Conservation (phyloP, 2,113 vertebrate genomes). For the Pongo pygmaeus region DNA sequence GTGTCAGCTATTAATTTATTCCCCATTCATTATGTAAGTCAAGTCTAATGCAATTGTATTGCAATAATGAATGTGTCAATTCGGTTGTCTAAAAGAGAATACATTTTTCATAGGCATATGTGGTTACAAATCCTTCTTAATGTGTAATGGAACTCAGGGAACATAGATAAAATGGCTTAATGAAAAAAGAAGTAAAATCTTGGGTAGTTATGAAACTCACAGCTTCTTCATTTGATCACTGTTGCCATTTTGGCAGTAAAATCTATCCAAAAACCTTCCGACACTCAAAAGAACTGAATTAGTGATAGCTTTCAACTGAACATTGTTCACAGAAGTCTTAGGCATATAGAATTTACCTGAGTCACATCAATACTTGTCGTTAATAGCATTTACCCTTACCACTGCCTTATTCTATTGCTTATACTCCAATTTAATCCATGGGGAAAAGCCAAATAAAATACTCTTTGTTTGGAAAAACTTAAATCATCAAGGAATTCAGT, state of each 20-base stretch:
- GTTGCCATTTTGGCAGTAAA: not conserved
- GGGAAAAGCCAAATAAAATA: not conserved
- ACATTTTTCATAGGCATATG: not conserved
- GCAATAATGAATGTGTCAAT: not conserved
- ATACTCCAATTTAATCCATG: not conserved
- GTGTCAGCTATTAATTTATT: not conserved
- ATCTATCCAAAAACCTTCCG: not conserved
- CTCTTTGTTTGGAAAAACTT: not conserved
- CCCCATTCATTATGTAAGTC: not conserved
- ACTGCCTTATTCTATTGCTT: not conserved
- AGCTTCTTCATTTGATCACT: not conserved
- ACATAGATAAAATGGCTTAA: conserved; percentile 32
- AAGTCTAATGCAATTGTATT: not conserved
- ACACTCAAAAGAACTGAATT: not conserved
- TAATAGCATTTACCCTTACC: not conserved
- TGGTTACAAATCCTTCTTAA: not conserved
- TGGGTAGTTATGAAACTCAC: not conserved
- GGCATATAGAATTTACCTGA: not conserved
- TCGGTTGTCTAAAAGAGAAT: conserved; percentile 4
- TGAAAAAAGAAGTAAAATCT: not conserved
- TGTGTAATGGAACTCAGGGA: not conserved
- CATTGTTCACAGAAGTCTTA: not conserved
- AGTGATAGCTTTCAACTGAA: not conserved
- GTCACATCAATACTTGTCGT: not conserved
- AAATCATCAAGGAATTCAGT: not conserved